Evolutionary conservation across 2,888 invertebrate species (phyloP), one percentile per base, ranked within the genome.

Genomic region (Hemicrepidius hirtus): DNA sequence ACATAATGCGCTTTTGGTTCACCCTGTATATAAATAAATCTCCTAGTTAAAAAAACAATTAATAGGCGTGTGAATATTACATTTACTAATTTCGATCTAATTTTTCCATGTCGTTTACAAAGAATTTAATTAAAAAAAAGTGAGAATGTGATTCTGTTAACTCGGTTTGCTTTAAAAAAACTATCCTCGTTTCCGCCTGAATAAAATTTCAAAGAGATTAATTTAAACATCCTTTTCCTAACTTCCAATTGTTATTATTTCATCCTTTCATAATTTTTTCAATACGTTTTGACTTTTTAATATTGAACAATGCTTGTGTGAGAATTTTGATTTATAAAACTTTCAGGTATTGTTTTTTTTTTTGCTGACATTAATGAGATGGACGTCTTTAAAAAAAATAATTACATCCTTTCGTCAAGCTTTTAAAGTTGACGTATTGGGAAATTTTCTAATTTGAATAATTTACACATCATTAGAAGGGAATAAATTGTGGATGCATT

Each of bases 181-280:
- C 50, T 18, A 50, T 50, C 24, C 9, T 3, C 3, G 10, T 50
- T 24, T 50, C 21, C 50, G 50, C 50, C 21, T 24, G 6, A 50
- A 2, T 24, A 50, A 24, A 4, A 12, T 12, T 18, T 10, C 10
- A 50, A 50, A 46, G 20, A 24, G 24, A 50, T 50, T 18, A 50
- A 46, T 46, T 46, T 46, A 46, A 46, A 50, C 50, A 24, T 50
- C 20, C 50, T 24, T 50, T 50, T 24, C 50, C 50, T 50, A 46
- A 46, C 20, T 18, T n/a, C 20, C 20, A n/a, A 24, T 24, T 50
- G 21, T 50, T 50, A 50, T 50, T 50, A 50, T 50, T 50, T 50
- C 50, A 50, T 50, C 50, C 50, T 50, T 50, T 50, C 24, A 50
- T 50, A 50, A 50, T 50, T 50, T 50, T 50, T 50, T 24, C 12